Percentiles rank a stretch among this genome's conserved stretches.
Evolutionary conservation across 2,113 vertebrate genomes (phyloP).

Genomic region (Acanthisitta chloris): DNA sequence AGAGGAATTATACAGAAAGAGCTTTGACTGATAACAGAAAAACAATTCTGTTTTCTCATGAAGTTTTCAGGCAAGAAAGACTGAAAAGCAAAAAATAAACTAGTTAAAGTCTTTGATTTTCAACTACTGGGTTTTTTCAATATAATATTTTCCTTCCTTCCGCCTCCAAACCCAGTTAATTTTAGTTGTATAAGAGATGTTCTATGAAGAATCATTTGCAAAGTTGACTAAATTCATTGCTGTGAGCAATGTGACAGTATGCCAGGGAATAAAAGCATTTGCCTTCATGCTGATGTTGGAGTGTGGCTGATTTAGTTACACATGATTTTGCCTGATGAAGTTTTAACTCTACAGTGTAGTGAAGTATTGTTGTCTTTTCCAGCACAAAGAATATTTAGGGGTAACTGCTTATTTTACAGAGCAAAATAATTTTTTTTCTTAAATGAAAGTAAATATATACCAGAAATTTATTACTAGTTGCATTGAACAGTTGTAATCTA

Average conservation of each 20-base stretch:
- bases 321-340: background rate
- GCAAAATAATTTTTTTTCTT: background rate
- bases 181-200: background rate
- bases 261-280: background rate
- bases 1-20: background rate
- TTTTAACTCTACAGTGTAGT: background rate
- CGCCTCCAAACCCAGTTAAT: background rate
- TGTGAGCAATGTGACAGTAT: background rate
- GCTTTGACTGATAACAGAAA: background rate
- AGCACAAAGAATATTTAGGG: background rate
- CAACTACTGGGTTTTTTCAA: background rate
- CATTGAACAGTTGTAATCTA: background rate
- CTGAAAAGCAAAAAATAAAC: background rate
- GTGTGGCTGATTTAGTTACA: background rate
- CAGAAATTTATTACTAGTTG: background rate
- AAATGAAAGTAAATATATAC: background rate
- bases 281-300: background rate
- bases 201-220: background rate
- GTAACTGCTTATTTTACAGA: background rate
- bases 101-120: background rate
- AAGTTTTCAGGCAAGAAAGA: background rate
- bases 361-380: background rate
- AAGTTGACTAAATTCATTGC: background rate
- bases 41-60: background rate
- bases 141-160: background rate